Evolutionary conservation across 2,113 vertebrate species (phyloP).

Genomic region (Prietella phreatophila): DNA sequence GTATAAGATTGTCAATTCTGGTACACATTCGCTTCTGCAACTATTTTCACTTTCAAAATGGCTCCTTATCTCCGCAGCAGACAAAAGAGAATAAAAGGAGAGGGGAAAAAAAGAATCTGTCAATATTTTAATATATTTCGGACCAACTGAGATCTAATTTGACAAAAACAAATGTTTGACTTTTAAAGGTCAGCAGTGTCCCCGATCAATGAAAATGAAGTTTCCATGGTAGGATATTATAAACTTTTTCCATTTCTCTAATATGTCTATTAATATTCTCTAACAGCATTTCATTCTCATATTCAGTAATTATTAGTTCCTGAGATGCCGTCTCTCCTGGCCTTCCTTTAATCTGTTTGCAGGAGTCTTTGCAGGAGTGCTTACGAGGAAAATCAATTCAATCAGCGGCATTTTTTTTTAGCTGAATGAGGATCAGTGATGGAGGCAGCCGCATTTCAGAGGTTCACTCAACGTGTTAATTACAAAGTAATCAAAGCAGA

Average conservation of each 20-base stretch:
- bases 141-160: not conserved
- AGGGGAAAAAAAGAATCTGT: not conserved
- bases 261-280: conserved; percentile 4
- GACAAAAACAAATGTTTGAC: conserved; percentile 7
- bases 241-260: not conserved
- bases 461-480: conserved; percentile 33
- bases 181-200: conserved; percentile 2
- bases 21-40: not conserved
- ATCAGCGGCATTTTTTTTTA: conserved; percentile 63
- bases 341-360: conserved; percentile 44
- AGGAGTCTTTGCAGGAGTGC: conserved; percentile 62
- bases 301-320: conserved; percentile 38
- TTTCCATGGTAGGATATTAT: not conserved
- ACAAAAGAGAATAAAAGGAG: not conserved
- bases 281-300: conserved; percentile 14
- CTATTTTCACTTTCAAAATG: not conserved
- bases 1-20: not conserved
- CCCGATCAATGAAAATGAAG: not conserved
- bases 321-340: conserved; percentile 20
- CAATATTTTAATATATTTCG: not conserved
- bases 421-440: conserved; percentile 57
- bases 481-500: conserved; percentile 36
- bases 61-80: not conserved
- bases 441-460: conserved; percentile 32
- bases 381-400: conserved; percentile 67